Conservation (phyloP, 30 jellyfish, hydroid and myxozoan species). For the Turritopsis rubra region DNA sequence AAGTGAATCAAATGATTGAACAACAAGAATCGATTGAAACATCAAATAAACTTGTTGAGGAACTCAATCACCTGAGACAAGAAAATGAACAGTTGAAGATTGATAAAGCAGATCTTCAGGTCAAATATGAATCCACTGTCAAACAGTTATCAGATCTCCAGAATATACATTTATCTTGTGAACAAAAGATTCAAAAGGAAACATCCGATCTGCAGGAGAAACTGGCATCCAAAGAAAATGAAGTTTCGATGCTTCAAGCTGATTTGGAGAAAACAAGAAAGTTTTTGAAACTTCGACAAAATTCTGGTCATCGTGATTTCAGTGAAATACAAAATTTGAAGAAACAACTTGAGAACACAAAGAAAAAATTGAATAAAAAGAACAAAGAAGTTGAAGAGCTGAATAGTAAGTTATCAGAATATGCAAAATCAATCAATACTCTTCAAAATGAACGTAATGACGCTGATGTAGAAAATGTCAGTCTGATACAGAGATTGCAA, state of each 20-base stretch:
- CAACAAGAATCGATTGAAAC: not conserved
- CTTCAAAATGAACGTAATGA: not conserved
- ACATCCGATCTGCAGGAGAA: not conserved
- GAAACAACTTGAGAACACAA: not conserved
- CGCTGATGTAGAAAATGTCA: not conserved
- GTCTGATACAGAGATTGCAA: not conserved
- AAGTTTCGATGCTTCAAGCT: not conserved
- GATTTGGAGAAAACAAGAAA: not conserved
- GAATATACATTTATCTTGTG: not conserved
- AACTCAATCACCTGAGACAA: not conserved
- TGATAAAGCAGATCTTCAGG: not conserved
- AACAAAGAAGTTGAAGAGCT: not conserved
- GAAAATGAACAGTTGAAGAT: not conserved
- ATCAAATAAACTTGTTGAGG: not conserved
- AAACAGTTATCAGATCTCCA: not conserved
- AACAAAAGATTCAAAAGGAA: not conserved
- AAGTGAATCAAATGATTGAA: not conserved
- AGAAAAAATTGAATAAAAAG: not conserved
- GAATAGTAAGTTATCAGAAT: not conserved
- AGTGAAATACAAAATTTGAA: not conserved
- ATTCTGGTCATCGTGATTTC: not conserved
- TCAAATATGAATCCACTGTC: not conserved
- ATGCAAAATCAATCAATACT: not conserved
- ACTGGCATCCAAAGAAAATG: not conserved
- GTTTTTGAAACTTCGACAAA: not conserved